Base-by-base conservation (phyloP, 2,113 vertebrate species). In the Ahaetulla prasina region DNA sequence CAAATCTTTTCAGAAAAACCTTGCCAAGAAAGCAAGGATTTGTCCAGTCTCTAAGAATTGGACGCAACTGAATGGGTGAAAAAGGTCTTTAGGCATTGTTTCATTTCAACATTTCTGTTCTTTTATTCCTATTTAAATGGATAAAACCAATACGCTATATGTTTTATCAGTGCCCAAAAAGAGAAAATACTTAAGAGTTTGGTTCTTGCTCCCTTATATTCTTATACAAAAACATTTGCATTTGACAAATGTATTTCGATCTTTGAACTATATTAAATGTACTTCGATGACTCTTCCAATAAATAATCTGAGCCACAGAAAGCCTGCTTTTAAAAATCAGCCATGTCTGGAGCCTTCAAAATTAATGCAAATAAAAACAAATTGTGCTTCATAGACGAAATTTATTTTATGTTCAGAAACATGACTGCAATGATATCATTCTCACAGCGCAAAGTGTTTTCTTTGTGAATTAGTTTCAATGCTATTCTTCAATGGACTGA, bases 201-300 rank as follows among this genome's bases (percentile, higher is more conserved):
- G 60, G 11, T 53, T 9, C 90, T 88, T 88, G 45, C 91, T n/a
- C 14, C 84, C 89, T 94, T 22, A 1, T 47, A 20, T 35, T 45
- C 57, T 87, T 39, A 12, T 52, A 54, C 12, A 60, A 18, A 63
- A 93, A 63, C 88, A 90, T 88, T 95, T 95, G 8, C 39, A 35
- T 89, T 74, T 84, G 55, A 1, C 25, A 57, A n/a, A 89, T 95
- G 39, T 86, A 93, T 91, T 94, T 93, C 27, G 22, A 23, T 85
- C 91, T 95, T 95, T 91, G 94, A 94, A 91, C 91, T 92, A 57
- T 89, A 89, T 92, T 92, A 85, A 43, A 85, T 92, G 89, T 92
- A 68, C 68, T 85, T 27, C 87, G 89, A 87, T 92, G 91, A 87
- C 25, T 92, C 92, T 90, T 93, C 43, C 43, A 93, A 91, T 88